These are phyloP conservation scores for Urophycis tenuis DNA, from an alignment of 2,797 vertebrate species.

Conservation along the genomic window DNA sequence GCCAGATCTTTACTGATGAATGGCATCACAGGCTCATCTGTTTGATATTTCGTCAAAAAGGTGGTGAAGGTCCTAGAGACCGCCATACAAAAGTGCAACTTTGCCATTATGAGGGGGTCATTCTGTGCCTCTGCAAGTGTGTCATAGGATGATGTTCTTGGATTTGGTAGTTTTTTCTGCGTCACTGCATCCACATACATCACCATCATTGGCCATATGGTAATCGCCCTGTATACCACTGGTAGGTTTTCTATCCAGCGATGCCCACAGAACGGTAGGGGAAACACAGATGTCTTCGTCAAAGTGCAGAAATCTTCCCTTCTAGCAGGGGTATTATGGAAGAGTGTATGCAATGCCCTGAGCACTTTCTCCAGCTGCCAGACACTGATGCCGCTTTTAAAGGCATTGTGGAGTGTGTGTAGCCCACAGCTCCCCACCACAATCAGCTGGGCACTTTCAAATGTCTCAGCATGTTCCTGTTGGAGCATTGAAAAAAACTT, in stretches of 20 bases:
- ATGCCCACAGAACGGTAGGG: slow-evolving; percentile 24
- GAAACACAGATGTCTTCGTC: slow-evolving; percentile 22
- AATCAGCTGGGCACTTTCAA: slow-evolving; percentile 25
- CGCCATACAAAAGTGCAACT: slow-evolving; percentile 26
- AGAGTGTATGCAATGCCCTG: slow-evolving; percentile 23
- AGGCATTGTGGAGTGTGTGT: slow-evolving; percentile 32
- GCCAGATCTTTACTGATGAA: slow-evolving; percentile 27
- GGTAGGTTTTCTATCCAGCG: slow-evolving; percentile 32
- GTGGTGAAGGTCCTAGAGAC: slow-evolving; percentile 21
- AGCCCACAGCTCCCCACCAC: slow-evolving; percentile 31
- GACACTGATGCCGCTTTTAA: slow-evolving; percentile 30
- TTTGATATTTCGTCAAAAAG: slow-evolving; percentile 28
- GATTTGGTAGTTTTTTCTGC: slow-evolving; percentile 19
- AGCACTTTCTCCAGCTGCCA: slow-evolving; percentile 30
- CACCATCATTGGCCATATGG: no score
- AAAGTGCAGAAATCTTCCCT: slow-evolving; percentile 22
- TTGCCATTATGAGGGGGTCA: slow-evolving; percentile 25
- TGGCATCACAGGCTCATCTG: slow-evolving; percentile 27
- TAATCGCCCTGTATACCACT: slow-evolving; percentile 15
- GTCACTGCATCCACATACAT: slow-evolving; percentile 32
- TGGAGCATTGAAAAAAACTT: slow-evolving; percentile 29
- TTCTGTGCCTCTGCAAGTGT: slow-evolving; percentile 12
- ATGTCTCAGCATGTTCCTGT: slow-evolving; percentile 19
- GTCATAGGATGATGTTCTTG: slow-evolving; percentile 26
- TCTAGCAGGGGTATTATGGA: slow-evolving; percentile 23